These are phyloP conservation scores for Catharus bicknelli DNA, from an alignment of 2,113 vertebrate genomes.

Conservation along the genomic window DNA sequence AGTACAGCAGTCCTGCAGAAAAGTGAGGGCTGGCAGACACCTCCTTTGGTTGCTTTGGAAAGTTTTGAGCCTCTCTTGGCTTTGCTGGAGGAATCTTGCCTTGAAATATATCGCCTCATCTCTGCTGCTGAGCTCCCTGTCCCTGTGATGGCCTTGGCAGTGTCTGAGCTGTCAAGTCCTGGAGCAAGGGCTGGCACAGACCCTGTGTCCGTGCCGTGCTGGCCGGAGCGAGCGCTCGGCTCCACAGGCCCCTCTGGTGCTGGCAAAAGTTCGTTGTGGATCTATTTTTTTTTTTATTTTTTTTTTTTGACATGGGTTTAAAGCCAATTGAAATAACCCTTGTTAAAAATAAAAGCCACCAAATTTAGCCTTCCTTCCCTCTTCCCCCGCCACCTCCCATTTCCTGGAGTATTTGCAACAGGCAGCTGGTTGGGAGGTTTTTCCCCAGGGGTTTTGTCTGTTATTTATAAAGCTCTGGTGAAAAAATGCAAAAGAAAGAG, in stretches of 20 bases:
- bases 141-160: background rate
- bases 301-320: background rate
- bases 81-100: slow-evolving; percentile 2
- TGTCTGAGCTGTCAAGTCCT: background rate
- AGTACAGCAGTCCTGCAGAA: background rate
- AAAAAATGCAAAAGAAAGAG: slow-evolving; percentile 24
- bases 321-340: slow-evolving; percentile 27
- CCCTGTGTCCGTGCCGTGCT: rapidly evolving
- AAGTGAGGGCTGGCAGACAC: background rate
- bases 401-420: slow-evolving; percentile 54
- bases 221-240: rapidly evolving
- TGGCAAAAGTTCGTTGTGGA: slow-evolving; percentile 10
- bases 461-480: slow-evolving; percentile 49
- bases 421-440: slow-evolving; percentile 16
- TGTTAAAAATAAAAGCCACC: slow-evolving; percentile 59
- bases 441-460: slow-evolving; percentile 12
- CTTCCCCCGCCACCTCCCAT: background rate
- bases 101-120: background rate
- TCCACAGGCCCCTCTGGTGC: background rate
- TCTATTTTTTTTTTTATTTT: background rate
- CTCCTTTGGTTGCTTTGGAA: background rate
- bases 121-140: background rate
- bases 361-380: slow-evolving; percentile 63
- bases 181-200: slow-evolving; percentile 4
- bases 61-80: background rate